Conservation (phyloP, 2,888 invertebrate species). For the Julus scanicus region DNA sequence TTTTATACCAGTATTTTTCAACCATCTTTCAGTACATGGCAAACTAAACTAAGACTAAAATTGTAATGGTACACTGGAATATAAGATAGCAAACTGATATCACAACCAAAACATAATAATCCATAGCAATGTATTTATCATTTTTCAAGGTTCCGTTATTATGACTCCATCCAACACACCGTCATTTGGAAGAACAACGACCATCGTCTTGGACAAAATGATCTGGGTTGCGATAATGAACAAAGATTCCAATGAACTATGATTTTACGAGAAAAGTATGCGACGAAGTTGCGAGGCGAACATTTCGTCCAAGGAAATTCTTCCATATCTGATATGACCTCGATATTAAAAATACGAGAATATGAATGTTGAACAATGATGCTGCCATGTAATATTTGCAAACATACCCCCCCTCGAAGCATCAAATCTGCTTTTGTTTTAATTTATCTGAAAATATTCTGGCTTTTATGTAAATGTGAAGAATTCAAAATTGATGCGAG, state of each 20-base stretch:
- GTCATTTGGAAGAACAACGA: background rate
- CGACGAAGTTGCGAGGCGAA: background rate
- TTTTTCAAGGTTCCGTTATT: slow-evolving; percentile 26
- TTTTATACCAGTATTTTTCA: too few species aligned
- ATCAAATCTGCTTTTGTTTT: background rate
- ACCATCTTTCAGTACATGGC: too few species aligned
- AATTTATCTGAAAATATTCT: slow-evolving; percentile 30
- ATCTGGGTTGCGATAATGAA: slow-evolving; percentile 33
- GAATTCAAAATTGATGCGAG: background rate
- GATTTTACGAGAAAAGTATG: slow-evolving; percentile 8
- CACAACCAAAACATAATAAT: too few species aligned
- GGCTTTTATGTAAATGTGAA: slow-evolving; percentile 4
- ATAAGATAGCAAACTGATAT: too few species aligned
- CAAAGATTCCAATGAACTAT: slow-evolving; percentile 20
- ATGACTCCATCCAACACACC: background rate
- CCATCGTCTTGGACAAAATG: background rate
- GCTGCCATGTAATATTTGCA: slow-evolving; percentile 3
- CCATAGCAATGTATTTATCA: background rate
- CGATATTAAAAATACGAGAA: background rate
- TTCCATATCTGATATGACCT: slow-evolving; percentile 7
- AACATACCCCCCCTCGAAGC: background rate
- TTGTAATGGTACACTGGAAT: too few species aligned
- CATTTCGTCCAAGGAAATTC: background rate
- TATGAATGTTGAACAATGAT: slow-evolving; percentile 18
- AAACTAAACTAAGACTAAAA: too few species aligned